Evolutionary conservation across 2,113 vertebrate species (phyloP).

Genomic region (Gracilinanus agilis): DNA sequence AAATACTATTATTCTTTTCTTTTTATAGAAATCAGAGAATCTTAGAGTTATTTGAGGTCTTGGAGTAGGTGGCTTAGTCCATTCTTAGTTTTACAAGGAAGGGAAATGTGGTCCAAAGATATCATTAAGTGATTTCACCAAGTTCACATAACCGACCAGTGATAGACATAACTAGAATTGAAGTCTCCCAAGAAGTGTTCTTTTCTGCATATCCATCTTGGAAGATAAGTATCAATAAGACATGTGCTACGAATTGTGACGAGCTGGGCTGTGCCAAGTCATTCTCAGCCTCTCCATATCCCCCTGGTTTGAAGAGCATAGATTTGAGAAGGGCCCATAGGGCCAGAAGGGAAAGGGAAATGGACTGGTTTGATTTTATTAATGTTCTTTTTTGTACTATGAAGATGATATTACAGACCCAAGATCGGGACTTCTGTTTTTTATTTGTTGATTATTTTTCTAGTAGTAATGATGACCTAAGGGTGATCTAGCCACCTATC

Average conservation of each 20-base stretch:
- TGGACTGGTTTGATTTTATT: neutral
- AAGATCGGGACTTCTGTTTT: neutral
- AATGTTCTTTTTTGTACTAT: neutral
- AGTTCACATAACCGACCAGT: constrained; percentile 21
- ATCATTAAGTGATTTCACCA: constrained; percentile 7
- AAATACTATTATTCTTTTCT: constrained; percentile 3
- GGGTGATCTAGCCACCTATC: neutral
- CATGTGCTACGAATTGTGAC: neutral
- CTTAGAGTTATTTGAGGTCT: neutral
- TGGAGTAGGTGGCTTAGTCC: neutral
- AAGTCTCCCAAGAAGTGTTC: too few species aligned
- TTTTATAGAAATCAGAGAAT: constrained; percentile 45
- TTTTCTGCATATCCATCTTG: too few species aligned
- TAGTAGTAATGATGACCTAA: neutral
- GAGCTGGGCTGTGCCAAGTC: neutral
- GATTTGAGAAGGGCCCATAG: neutral
- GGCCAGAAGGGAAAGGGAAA: constrained; percentile 48
- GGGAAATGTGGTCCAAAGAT: constrained; percentile 37
- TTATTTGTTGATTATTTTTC: neutral
- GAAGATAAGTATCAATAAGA: neutral
- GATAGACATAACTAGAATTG: neutral
- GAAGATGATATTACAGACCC: neutral
- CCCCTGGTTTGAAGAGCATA: neutral
- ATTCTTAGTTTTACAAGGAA: constrained; percentile 29
- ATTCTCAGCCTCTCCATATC: neutral